Conservation (phyloP, 2,797 vertebrate species). For the Girardinus metallicus region DNA sequence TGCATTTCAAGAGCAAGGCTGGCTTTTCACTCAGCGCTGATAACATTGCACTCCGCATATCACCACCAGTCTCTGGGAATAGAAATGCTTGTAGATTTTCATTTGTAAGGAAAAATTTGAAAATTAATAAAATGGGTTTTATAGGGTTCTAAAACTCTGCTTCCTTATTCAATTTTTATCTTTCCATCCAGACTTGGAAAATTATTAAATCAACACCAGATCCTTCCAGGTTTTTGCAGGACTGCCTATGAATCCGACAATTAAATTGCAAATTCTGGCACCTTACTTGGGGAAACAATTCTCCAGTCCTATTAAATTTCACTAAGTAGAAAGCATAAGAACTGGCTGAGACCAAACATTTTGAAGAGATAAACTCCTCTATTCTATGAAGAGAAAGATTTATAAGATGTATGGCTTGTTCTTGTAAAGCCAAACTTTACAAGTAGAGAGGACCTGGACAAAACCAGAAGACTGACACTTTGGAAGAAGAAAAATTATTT, state of each 20-base stretch:
- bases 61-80: conserved; percentile 17
- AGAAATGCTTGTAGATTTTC: conserved; percentile 17
- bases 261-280: not conserved
- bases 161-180: not conserved
- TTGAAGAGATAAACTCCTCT: not conserved
- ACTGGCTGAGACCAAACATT: not conserved
- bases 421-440: not conserved
- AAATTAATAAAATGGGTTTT: no score
- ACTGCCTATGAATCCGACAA: not conserved
- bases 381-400: not conserved
- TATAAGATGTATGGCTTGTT: not conserved
- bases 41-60: conserved; percentile 34
- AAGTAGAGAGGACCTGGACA: not conserved
- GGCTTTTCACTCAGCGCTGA: conserved; percentile 28
- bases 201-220: not conserved
- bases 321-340: not conserved
- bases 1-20: conserved; percentile 28
- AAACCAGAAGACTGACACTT: not conserved
- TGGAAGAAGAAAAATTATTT: not conserved
- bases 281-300: not conserved
- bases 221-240: not conserved
- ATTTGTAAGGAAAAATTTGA: conserved; percentile 25
- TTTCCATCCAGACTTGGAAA: not conserved
- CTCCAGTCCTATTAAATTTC: not conserved
- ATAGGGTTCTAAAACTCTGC: not conserved